Base-by-base conservation (phyloP, 1,140 invertebrate species). In the Pseudomyrmex dendroicus region DNA sequence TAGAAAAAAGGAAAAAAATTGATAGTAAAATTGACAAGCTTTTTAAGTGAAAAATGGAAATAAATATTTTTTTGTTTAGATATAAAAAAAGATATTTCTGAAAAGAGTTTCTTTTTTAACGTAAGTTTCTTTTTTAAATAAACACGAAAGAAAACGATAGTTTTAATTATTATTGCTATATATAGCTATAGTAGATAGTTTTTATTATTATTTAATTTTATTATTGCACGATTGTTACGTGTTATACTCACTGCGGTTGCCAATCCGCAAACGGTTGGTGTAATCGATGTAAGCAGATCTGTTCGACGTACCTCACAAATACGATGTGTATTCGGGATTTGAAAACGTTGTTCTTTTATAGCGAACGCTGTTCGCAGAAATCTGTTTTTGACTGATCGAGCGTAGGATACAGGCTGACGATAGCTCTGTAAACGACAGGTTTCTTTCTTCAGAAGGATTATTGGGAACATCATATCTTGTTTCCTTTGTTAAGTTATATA, bases 341-440 rank as follows among this genome's bases (percentile, higher is more conserved):
- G 57, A 56, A 80, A 20, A 64, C 15, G 48, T 20, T 66, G 48
- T 78, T 85, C 89, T 90, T 91, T 89, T 91, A 90, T 91, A 90
- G 22, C 8, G 15, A 5, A 0, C n/a, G 1, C 10, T 2, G 22
- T 59, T 5, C 2, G 56, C 52, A 61, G 54, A 87, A 48, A 80
- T 74, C 70, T 87, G 86, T 1, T 5, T 0, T 4, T 44, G 86
- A 80, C 68, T 84, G 73, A 44, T 72, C 54, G 10, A 70, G 25
- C 25, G 64, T 70, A 67, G 44, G 46, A 8, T 17, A 44, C 25
- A 62, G 5, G 12, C 20, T 52, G 72, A 84, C 2, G 17, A 46
- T 17, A 9, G 2, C 25, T 70, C 85, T 91, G 90, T 12, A 0
- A 59, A 64, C 12, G 88, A 91, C 89, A 90, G 80, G 17, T 84